phyloP scores from a whole-genome alignment of 2,113 vertebrate species.

The Pogona vitticeps region DNA sequence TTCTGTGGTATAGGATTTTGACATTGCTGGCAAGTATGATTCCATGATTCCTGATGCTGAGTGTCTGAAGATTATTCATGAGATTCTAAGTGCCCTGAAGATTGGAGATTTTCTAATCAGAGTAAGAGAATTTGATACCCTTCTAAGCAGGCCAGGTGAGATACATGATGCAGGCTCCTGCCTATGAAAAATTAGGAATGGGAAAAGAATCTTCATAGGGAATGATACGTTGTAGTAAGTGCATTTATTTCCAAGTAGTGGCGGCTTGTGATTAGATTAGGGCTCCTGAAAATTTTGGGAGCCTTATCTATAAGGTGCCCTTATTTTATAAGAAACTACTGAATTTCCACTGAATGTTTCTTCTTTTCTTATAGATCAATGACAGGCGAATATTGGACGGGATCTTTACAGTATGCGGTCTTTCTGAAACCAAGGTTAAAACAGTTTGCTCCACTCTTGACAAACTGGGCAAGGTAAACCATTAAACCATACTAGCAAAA shows the following conservation, averaged over 20 bases:
- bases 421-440: conserved; percentile 89
- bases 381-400: conserved; percentile 92
- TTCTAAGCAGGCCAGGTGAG: accelerated
- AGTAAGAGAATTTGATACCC: conserved; percentile 65
- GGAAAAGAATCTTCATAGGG: background rate
- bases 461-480: conserved; percentile 92
- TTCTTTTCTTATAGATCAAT: conserved; percentile 80
- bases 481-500: background rate
- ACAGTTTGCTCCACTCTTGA: conserved; percentile 87
- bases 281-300: too few species aligned
- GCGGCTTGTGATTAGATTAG: too few species aligned
- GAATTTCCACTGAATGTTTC: accelerated
- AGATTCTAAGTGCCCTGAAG: conserved; percentile 86
- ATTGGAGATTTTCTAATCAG: conserved; percentile 90
- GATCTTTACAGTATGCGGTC: conserved; percentile 87
- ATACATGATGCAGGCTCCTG: background rate
- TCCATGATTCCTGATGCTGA: conserved; percentile 96
- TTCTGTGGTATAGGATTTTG: conserved; percentile 84
- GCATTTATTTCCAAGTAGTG: background rate
- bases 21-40: conserved; percentile 93
- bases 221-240: accelerated
- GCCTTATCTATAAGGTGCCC: background rate
- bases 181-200: background rate
- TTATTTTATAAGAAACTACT: background rate
- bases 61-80: conserved; percentile 90